Conservation (phyloP, 2,113 vertebrate species). For the Ceyx margarethae region DNA sequence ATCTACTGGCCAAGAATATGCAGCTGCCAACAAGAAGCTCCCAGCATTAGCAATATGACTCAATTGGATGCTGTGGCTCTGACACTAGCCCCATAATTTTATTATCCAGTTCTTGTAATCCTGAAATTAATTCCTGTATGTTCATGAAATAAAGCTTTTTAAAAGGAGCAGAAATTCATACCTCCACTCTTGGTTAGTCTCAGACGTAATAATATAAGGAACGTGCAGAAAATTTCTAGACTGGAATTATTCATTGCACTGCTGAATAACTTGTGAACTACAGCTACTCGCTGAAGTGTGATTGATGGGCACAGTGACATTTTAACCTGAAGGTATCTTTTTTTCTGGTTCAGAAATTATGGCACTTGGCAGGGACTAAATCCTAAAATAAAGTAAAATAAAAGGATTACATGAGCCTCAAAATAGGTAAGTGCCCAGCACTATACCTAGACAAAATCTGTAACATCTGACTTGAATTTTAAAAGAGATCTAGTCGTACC, state of each 20-base stretch:
- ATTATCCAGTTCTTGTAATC: neutral
- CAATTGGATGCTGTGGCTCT: neutral
- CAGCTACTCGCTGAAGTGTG: constrained; percentile 17
- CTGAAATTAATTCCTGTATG: neutral
- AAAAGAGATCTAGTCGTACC: neutral
- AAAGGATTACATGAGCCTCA: neutral
- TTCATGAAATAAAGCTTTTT: neutral
- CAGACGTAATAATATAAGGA: neutral
- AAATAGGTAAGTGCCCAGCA: neutral
- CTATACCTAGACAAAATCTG: neutral
- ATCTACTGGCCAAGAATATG: neutral
- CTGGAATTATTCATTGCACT: constrained; percentile 46
- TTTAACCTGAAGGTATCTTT: constrained; percentile 59
- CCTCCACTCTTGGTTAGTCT: neutral
- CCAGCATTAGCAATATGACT: neutral
- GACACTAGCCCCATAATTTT: neutral
- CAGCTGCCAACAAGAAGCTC: neutral
- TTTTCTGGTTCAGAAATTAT: constrained; percentile 49
- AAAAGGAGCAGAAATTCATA: neutral
- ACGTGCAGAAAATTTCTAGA: constrained; percentile 26
- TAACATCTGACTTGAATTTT: neutral
- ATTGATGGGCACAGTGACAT: constrained; percentile 48
- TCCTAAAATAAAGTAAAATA: constrained; percentile 20
- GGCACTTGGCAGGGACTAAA: constrained; percentile 5
- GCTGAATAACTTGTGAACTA: constrained; percentile 24